phyloP scores from a whole-genome alignment of 2,113 vertebrate species.

The Opisthocomus hoazin region DNA sequence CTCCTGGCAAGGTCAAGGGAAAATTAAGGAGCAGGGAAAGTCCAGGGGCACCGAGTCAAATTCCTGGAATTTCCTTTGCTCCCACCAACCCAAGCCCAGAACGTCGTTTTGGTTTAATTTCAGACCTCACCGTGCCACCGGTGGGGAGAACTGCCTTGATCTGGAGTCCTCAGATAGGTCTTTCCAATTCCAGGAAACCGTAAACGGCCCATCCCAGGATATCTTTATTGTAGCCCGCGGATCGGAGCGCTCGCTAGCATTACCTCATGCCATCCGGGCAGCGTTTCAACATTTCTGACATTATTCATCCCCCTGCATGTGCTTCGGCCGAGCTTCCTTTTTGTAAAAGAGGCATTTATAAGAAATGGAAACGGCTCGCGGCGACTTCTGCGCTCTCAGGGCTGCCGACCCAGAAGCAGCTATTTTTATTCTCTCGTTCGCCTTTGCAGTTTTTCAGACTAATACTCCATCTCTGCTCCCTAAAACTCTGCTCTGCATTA shows the following conservation, averaged over 20 bases:
- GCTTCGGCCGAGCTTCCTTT: constrained; percentile 39
- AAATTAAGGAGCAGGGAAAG: background rate
- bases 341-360: constrained; percentile 51
- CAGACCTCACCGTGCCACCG: background rate
- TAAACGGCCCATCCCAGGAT: constrained; percentile 7
- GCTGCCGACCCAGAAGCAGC: background rate
- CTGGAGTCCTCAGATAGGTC: background rate
- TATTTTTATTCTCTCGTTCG: background rate
- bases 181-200: constrained; percentile 38
- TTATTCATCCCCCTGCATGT: background rate
- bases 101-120: background rate
- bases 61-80: background rate
- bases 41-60: background rate
- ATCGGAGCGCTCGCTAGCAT: background rate
- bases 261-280: constrained; percentile 49
- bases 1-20: background rate
- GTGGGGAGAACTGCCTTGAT: background rate
- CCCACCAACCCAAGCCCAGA: background rate
- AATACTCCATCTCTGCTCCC: background rate
- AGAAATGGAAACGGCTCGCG: constrained; percentile 54
- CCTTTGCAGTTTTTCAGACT: background rate
- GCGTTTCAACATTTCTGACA: constrained; percentile 27
- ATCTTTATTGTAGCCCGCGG: background rate
- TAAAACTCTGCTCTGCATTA: background rate
- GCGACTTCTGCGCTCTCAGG: background rate